Conservation (phyloP, 2,888 invertebrate species). For the Harpalus rubripes region DNA sequence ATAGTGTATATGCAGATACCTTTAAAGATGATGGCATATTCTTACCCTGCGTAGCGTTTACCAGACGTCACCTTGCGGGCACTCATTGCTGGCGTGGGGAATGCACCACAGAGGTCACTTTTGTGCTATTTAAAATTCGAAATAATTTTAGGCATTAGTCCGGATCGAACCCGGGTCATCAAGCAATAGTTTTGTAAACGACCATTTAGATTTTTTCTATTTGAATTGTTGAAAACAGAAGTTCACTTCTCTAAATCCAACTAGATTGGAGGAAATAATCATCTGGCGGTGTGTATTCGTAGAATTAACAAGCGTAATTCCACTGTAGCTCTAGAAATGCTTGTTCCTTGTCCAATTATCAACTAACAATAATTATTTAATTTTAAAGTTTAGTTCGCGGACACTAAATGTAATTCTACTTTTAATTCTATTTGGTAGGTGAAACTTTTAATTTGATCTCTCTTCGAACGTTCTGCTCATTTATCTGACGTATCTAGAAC, state of each 20-base stretch:
- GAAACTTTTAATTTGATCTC: conserved; percentile 48
- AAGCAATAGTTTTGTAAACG: too few species aligned
- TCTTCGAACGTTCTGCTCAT: conserved; percentile 11
- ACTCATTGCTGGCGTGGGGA: too few species aligned
- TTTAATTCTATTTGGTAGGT: conserved; percentile 39
- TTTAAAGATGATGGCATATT: too few species aligned
- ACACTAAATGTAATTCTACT: conserved; percentile 24
- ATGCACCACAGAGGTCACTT: too few species aligned
- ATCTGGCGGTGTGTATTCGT: conserved; percentile 3
- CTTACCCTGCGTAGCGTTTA: too few species aligned
- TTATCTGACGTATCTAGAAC: neutral
- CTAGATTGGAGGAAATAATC: neutral
- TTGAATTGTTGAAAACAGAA: too few species aligned
- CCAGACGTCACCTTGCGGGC: too few species aligned
- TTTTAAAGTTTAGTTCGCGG: conserved; percentile 33
- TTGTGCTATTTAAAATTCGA: too few species aligned
- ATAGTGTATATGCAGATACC: too few species aligned
- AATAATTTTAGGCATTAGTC: too few species aligned
- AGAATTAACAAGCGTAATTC: conserved; percentile 5
- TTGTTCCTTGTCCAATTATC: conserved; percentile 21
- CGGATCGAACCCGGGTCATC: too few species aligned
- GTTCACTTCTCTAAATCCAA: neutral
- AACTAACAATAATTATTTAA: conserved; percentile 32
- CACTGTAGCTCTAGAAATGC: neutral
- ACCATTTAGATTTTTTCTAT: too few species aligned